phyloP scores from a whole-genome alignment of 2,888 invertebrate genomes.

The Dinocampus coccinellae region DNA sequence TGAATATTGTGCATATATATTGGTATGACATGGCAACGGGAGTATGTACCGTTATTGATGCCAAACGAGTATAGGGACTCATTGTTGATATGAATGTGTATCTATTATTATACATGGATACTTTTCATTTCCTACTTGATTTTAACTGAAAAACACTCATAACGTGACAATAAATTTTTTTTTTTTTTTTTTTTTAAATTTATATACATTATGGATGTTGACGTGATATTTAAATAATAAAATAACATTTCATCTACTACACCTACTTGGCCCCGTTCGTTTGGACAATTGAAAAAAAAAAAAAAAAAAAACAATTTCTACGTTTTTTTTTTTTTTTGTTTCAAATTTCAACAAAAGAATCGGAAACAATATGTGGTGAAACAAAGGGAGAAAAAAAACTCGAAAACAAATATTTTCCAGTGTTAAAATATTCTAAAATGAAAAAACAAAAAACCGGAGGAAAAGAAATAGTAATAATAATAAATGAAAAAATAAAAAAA shows the following conservation, averaged over 20 bases:
- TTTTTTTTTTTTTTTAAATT: not conserved
- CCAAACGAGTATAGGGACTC: not conserved
- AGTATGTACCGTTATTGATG: not conserved
- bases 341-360: not conserved
- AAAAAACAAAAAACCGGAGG: not conserved
- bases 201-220: too few species aligned
- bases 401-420: not conserved
- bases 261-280: not conserved
- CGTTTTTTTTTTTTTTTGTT: not conserved
- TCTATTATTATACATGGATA: not conserved
- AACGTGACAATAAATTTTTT: not conserved
- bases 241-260: not conserved
- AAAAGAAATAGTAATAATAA: not conserved
- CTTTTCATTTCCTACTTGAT: too few species aligned
- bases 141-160: too few species aligned
- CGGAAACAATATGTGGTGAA: not conserved
- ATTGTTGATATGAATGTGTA: not conserved
- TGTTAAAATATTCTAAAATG: not conserved
- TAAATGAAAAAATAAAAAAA: not conserved
- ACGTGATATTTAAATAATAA: not conserved
- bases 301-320: not conserved
- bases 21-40: not conserved
- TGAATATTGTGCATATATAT: not conserved
- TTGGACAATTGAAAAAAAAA: not conserved
- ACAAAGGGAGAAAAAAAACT: not conserved